Base-by-base conservation (phyloP, 2,888 invertebrate genomes). In the Ophion costatus region DNA sequence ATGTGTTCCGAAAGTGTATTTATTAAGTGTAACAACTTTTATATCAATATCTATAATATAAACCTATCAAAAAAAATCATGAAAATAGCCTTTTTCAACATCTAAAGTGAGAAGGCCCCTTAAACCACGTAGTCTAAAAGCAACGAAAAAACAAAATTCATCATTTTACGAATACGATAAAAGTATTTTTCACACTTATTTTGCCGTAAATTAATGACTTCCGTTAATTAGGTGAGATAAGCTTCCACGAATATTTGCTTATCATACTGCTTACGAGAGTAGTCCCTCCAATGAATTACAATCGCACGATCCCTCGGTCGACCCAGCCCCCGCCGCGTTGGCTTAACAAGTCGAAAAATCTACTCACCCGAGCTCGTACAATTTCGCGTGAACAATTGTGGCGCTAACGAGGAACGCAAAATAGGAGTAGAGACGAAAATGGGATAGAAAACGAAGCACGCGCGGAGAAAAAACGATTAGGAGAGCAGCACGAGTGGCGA, bases 291-390 rank as follows among this genome's bases (percentile, higher is more conserved):
- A 14, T 45, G 45, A 45, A 45, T 45, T 45, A 45, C 45, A 45
- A 45, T 45, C 45, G 11, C 14, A 2, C 11, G 3, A 1, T 14
- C 45, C 14, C 45, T 14, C 14, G 45, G 11, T 45, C 45, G 45
- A 45, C 45, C 67, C 20, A 42, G n/a, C 51, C 64, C 33, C 7
- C 63, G 11, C 17, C 56, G 11, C 45, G 24, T 22, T 67, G 67
- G 45, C 80, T 76, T 80, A 80, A 85, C 82, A 61, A 85, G 63
- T 75, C 80, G 59, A 70, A 56, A 82, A 80, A 80, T 82, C 63
- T 80, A 80, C 57, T 66, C 38, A 5, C 38, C 78, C 33, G 63
- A 24, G 20, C 51, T 77, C 73, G 9, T 33, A 76, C 67, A 67
- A 80, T 80, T 73, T 73, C 20, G 64, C 42, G 67, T 80, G 51